Base-by-base conservation (phyloP, 2,113 vertebrate genomes). In the Potamarius usumacintae region DNA sequence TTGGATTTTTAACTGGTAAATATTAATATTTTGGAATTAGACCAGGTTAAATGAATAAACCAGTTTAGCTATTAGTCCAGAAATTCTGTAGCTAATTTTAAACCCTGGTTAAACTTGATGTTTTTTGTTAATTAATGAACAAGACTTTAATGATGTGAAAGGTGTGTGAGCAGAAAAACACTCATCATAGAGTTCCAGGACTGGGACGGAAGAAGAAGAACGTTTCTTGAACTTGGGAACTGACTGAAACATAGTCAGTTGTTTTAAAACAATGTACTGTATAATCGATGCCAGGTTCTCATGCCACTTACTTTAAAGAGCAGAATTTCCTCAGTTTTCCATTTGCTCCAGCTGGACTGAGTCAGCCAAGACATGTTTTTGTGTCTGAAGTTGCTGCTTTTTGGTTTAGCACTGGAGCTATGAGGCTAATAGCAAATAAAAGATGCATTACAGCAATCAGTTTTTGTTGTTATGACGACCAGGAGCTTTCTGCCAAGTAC, bases 341-440 rank as follows among this genome's bases (percentile, higher is more conserved):
- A 25, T 81, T 60, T 81, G 57, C 57, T 60, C 79, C 79, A 81
- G 79, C 79, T 81, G 79, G 55, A 60, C 79, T 81, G 79, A 60
- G 79, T 81, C 57, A 81, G 79, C 55, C 14, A 52, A 77, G 74
- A 53, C 53, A 12, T 58, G 78, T 18, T 80, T 9, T 20, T 80
- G 53, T 79, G 77, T 27, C 77, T 55, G 15, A 55, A 27, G 52
- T 22, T 22, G 17, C 57, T 58, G 7, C 20, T 30, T 60, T 60
- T 60, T 17, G 77, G 15, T 80, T 8, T 58, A 34, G 27, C 53
- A 20, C 55, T 48, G 17, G 55, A 30, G 78, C 78, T 55, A 79
- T 0, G 27, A 9, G 17, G 78, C 78, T 58, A 55, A 27, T 50
- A 42, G 7, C 60, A 62, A 62, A 22, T 7, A 60, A 62, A 62